These are phyloP conservation scores for Gallinago undulata DNA, from an alignment of 2,113 vertebrate species.

Conservation along the genomic window DNA sequence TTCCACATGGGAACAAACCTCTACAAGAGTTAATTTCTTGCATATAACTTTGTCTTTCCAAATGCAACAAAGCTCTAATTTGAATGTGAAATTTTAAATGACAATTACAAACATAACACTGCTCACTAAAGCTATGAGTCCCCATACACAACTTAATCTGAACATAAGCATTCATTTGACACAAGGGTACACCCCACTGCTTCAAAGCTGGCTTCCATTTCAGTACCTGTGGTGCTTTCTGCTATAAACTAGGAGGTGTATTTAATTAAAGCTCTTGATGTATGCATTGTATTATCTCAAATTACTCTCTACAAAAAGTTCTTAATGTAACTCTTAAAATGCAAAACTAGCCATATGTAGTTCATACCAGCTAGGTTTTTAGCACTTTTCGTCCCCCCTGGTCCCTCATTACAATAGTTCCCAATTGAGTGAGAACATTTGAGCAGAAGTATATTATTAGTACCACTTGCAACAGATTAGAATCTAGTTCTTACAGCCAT, in stretches of 20 bases:
- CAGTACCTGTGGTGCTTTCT: not conserved
- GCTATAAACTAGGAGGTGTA: not conserved
- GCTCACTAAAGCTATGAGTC: not conserved
- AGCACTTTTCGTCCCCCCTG: not conserved
- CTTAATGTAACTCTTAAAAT: not conserved
- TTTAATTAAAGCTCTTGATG: not conserved
- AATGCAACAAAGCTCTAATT: not conserved
- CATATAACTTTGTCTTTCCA: not conserved
- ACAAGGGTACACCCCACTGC: not conserved
- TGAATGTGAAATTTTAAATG: not conserved
- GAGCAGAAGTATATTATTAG: not conserved
- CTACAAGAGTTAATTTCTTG: not conserved
- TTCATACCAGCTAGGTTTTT: not conserved
- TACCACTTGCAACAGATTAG: not conserved
- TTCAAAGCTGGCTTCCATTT: not conserved
- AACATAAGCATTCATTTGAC: not conserved
- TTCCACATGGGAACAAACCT: not conserved
- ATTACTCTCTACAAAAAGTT: not conserved
- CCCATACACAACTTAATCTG: not conserved
- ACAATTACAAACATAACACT: not conserved
- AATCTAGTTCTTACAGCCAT: not conserved
- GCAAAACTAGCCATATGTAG: not conserved
- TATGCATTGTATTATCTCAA: not conserved
- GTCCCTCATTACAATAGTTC: not conserved
- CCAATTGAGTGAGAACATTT: not conserved